phyloP scores from a whole-genome alignment of 1,140 invertebrate species.

The Platyscapa corneri region DNA sequence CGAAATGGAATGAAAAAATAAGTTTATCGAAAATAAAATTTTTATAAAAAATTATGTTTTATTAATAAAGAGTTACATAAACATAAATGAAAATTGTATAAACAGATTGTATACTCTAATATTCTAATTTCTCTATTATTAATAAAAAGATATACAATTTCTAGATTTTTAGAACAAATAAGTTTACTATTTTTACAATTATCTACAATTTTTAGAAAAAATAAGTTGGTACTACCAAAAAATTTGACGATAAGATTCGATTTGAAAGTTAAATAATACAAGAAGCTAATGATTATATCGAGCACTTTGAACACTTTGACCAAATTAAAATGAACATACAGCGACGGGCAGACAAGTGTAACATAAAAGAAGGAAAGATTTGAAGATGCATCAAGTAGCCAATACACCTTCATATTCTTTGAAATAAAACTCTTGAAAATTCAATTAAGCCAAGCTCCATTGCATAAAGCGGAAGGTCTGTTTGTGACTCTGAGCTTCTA shows the following conservation, averaged over 20 bases:
- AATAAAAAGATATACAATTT: no score
- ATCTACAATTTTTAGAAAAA: neutral
- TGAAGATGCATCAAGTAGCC: conserved; percentile 30
- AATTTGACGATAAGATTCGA: neutral
- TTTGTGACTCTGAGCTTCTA: neutral
- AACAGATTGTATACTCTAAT: no score
- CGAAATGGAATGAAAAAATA: neutral
- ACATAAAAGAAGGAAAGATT: conserved; percentile 10
- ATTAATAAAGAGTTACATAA: no score
- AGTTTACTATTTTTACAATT: no score
- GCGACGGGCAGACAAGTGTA: neutral
- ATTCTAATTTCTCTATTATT: no score
- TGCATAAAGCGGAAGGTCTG: neutral
- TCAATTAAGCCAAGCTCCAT: conserved; percentile 31
- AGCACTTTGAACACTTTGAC: neutral
- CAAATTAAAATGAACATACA: conserved; percentile 18
- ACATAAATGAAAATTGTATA: no score
- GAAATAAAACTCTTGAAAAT: conserved; percentile 38
- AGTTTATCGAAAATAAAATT: neutral
- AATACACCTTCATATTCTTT: conserved; percentile 7
- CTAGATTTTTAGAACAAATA: no score
- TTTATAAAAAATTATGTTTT: no score
- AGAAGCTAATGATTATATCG: neutral
- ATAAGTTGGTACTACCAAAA: neutral
- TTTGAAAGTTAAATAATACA: neutral